A percentile compares a stretch with the other conserved stretches of the same genome.
phyloP scores from a whole-genome alignment of 2,888 invertebrate genomes.

The Andrena chrysosceles region DNA sequence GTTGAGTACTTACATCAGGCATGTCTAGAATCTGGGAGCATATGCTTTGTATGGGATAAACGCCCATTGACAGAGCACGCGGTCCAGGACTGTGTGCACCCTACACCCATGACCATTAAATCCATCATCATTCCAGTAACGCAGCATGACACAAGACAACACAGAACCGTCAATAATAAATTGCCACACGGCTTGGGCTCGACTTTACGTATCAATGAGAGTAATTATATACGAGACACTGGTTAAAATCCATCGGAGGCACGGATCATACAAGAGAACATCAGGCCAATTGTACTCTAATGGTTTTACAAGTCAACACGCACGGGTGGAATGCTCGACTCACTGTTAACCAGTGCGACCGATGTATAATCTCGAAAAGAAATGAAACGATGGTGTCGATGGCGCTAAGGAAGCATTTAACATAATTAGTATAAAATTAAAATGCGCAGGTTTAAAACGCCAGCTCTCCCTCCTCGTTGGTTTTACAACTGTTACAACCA shows the following conservation, averaged over 20 bases:
- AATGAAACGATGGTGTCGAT: conserved; percentile 44
- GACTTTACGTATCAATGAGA: conserved; percentile 39
- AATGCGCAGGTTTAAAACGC: conserved; percentile 26
- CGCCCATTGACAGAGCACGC: conserved; percentile 95
- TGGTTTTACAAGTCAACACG: background rate
- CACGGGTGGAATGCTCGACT: conserved; percentile 17
- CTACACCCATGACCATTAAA: conserved; percentile 88
- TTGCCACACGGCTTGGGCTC: conserved; percentile 23
- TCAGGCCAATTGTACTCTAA: conserved; percentile 36
- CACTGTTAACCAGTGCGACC: conserved; percentile 45
- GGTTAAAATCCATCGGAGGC: conserved; percentile 52
- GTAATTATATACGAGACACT: conserved; percentile 42
- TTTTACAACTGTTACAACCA: conserved; percentile 26
- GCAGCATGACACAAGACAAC: conserved; percentile 87
- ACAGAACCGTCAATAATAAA: conserved; percentile 83
- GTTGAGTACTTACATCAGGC: conserved; percentile 93
- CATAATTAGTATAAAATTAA: conserved; percentile 51
- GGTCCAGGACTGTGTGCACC: conserved; percentile 97
- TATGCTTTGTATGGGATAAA: conserved; percentile 95
- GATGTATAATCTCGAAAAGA: conserved; percentile 28
- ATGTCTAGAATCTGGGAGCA: conserved; percentile 94
- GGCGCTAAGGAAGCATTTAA: conserved; percentile 53
- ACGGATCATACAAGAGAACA: conserved; percentile 49
- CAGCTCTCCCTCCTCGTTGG: conserved; percentile 1
- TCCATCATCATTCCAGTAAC: conserved; percentile 84